Conservation (phyloP, 2,888 invertebrate species). For the Apodemia zela region DNA sequence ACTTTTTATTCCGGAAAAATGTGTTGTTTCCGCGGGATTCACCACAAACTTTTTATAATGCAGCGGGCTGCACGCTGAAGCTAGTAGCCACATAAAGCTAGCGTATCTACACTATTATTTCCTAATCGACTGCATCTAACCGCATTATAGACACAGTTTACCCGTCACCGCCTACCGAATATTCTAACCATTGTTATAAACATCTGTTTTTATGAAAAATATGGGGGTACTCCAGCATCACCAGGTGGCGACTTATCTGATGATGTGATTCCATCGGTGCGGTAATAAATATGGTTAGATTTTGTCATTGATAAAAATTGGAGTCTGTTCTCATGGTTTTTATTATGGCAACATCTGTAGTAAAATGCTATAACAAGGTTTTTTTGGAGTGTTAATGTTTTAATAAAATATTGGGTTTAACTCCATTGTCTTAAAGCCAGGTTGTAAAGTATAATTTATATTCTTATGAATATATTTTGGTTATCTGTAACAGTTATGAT, state of each 20-base stretch:
- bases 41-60: no score
- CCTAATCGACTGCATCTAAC: constrained; percentile 40
- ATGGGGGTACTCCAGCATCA: constrained; percentile 40
- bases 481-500: no score
- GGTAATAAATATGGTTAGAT: constrained; percentile 36
- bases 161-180: constrained; percentile 76
- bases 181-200: constrained; percentile 55
- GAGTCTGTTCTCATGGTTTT: constrained; percentile 26
- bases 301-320: constrained; percentile 34
- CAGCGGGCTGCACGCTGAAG: no score
- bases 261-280: constrained; percentile 26
- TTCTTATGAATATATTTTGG: no score
- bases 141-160: constrained; percentile 46
- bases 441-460: neutral
- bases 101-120: constrained; percentile 43
- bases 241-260: constrained; percentile 39
- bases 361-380: neutral
- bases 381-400: neutral
- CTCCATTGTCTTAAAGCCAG: neutral
- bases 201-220: constrained; percentile 62
- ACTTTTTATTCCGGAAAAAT: no score
- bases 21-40: no score
- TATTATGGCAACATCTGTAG: constrained; percentile 26
- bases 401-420: neutral
- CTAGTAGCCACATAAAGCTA: neutral